Conservation (phyloP, 2,113 vertebrate species). For the Erythrocercus mccallii region DNA sequence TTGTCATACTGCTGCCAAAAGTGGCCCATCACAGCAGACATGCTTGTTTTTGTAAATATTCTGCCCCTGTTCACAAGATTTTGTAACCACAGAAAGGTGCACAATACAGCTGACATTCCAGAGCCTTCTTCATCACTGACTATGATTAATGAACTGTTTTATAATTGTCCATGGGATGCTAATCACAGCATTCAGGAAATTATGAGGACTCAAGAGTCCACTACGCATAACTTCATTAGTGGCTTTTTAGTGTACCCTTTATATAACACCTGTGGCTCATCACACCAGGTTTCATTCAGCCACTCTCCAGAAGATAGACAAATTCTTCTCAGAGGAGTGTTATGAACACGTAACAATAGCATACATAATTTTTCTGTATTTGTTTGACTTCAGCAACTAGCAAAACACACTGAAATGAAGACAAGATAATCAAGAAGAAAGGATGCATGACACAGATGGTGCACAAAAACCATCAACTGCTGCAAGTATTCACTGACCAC, state of each 20-base stretch:
- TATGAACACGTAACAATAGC: background rate
- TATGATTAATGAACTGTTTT: background rate
- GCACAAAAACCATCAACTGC: background rate
- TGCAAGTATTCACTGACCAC: background rate
- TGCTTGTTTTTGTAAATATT: background rate
- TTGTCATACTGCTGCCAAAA: background rate
- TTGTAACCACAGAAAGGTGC: background rate
- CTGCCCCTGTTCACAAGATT: background rate
- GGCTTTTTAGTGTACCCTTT: background rate
- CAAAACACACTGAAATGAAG: background rate
- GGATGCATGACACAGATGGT: background rate
- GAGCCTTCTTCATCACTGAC: background rate
- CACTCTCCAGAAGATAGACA: background rate
- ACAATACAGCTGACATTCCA: background rate
- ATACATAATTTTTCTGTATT: background rate
- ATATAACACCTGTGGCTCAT: background rate
- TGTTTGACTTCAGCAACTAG: background rate
- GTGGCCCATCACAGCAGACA: background rate
- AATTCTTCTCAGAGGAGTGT: background rate
- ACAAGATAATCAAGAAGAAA: background rate
- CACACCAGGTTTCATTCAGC: background rate
- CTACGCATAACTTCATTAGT: background rate
- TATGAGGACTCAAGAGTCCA: background rate
- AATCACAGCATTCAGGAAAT: background rate
- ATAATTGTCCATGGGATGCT: background rate